A percentile compares a stretch with the other conserved stretches of the same genome.
Evolutionary conservation across 1,140 invertebrate genomes (phyloP).

Genomic region (Calliopsis andreniformis): DNA sequence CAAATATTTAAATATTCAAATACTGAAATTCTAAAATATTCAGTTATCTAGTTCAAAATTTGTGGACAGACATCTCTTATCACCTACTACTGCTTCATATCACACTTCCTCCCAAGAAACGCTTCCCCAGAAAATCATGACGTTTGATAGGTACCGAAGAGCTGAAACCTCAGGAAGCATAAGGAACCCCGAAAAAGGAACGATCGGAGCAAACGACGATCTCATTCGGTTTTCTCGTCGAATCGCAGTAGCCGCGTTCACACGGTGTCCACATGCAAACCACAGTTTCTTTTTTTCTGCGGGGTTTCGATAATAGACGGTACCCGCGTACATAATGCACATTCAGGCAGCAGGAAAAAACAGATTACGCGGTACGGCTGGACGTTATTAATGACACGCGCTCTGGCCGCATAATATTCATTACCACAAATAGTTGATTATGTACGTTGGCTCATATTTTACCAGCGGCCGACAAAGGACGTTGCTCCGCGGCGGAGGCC

Average conservation of each 20-base stretch:
- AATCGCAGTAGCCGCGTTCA: too few relatives aligned
- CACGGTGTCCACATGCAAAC: constrained; percentile 17
- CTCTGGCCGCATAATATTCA: constrained; percentile 79
- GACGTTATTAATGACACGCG: constrained; percentile 78
- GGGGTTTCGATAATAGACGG: constrained; percentile 44
- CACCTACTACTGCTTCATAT: too few relatives aligned
- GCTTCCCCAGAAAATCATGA: too few relatives aligned
- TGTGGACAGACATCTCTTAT: too few relatives aligned
- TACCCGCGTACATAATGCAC: constrained; percentile 37
- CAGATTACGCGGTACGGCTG: constrained; percentile 68
- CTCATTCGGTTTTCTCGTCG: background rate
- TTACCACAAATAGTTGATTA: constrained; percentile 81
- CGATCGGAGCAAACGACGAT: background rate
- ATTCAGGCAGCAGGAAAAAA: constrained; percentile 41
- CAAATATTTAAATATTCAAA: too few relatives aligned
- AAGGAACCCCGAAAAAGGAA: too few relatives aligned
- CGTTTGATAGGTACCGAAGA: too few relatives aligned
- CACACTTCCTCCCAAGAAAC: too few relatives aligned
- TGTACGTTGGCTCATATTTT: constrained; percentile 79
- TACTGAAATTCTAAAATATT: too few relatives aligned
- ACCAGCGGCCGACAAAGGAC: constrained; percentile 79
- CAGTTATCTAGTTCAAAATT: too few relatives aligned
- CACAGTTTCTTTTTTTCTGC: constrained; percentile 21
- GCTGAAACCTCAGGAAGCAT: too few relatives aligned
- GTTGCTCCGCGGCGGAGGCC: constrained; percentile 75